Percentiles rank a stretch among this genome's conserved stretches.
Evolutionary conservation across 2,113 vertebrate species (phyloP).

Genomic region (Poecilia latipinna): DNA sequence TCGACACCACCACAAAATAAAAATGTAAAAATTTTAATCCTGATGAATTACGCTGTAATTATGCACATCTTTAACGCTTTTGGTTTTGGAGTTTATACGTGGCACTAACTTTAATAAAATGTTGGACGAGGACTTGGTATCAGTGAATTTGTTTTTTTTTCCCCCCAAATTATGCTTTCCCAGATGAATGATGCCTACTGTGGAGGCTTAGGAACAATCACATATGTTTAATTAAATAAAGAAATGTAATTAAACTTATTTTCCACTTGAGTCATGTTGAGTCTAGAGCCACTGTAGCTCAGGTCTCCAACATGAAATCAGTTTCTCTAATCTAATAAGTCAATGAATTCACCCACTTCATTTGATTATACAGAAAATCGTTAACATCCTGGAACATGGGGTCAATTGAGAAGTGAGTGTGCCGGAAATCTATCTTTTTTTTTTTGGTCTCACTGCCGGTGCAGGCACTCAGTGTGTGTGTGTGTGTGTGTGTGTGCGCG

Average conservation of each 20-base stretch:
- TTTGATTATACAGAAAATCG: constrained; percentile 75
- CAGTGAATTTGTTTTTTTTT: no score
- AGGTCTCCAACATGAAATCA: constrained; percentile 17
- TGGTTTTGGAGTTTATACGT: no score
- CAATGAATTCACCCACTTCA: constrained; percentile 55
- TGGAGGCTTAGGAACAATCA: background rate
- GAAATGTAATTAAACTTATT: constrained; percentile 7
- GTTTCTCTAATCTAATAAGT: constrained; percentile 67
- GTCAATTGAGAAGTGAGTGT: constrained; percentile 51
- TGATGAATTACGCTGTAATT: no score
- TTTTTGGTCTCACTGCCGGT: constrained; percentile 34
- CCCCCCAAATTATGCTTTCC: no score
- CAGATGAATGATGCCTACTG: no score
- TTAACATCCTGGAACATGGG: constrained; percentile 62
- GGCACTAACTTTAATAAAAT: no score
- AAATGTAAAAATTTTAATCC: no score
- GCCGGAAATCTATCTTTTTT: constrained; percentile 54
- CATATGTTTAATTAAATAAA: background rate
- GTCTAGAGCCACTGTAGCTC: constrained; percentile 26
- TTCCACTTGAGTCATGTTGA: constrained; percentile 8
- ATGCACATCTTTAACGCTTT: no score
- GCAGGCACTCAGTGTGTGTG: background rate
- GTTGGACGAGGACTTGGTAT: no score
- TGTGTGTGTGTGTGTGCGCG: constrained; percentile 6
- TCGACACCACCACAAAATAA: no score